Evolutionary conservation across 2,797 vertebrate species (phyloP), one percentile per base, ranked within the genome.

Genomic region (Bradypus variegatus): DNA sequence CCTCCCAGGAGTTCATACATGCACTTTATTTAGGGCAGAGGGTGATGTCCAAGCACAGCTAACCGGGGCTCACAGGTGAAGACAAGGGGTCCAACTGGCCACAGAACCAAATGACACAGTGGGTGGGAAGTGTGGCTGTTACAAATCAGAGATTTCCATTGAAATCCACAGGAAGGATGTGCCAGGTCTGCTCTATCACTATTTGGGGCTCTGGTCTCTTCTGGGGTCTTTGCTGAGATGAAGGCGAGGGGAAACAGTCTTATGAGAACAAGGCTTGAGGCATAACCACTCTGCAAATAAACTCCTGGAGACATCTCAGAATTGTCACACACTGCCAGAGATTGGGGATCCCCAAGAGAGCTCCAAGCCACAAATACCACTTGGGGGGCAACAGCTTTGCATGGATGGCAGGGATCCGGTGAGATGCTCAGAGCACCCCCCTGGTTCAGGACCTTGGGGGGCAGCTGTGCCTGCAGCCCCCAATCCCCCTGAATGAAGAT

Each of bases 261-360:
- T 45, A 33, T 1, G n/a, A 76, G 25, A 41, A 15, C 8, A 2
- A 3, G 19, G 45, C 53, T 86, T 25, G 9, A 50, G 7, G 19
- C 11, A 12, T 5, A 50, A 36, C 14, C 21, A 9, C 33, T n/a
- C 9, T 29, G n/a, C n/a, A 70, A 33, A 36, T 8, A 50, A 79
- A 13, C 6, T 3, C 11, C 6, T 4, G 1, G 8, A 73, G 31
- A 58, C 11, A 36, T 7, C 12, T 27, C 11, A 5, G 10, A 36
- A 53, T 48, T 11, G 10, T 33, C 75, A 48, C 5, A 25, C 23
- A 36, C 6, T 31, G 12, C 33, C 41, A 83, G 72, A 90, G 23
- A 45, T 31, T 38, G 14, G 2, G 58, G 67, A 69, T n/a, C 12
- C 16, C 55, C 23, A 2, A 23, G 5, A 7, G 10, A 50, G 45